Percentiles rank a stretch among this genome's conserved stretches.
These are phyloP conservation scores for Neopelma chrysocephalum DNA, from an alignment of 2,797 vertebrate genomes.

Conservation along the genomic window DNA sequence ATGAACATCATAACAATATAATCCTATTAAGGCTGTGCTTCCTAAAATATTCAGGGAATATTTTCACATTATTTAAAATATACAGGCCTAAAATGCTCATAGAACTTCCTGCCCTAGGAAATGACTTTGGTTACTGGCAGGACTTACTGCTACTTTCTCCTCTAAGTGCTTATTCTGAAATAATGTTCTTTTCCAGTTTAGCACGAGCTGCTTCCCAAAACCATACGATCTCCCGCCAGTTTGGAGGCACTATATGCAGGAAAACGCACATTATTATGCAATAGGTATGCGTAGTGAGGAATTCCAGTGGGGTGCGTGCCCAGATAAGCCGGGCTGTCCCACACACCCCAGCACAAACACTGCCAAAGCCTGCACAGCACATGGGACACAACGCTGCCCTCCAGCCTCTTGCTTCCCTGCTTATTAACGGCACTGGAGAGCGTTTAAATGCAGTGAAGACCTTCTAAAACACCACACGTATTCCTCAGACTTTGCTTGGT, in stretches of 20 bases:
- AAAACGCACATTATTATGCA: fast-evolving
- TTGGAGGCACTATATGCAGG: fast-evolving
- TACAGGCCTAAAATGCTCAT: fast-evolving
- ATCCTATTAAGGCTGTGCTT: not conserved
- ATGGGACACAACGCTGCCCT: fast-evolving
- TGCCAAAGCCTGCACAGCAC: not conserved
- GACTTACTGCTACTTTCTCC: not conserved
- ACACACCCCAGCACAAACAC: fast-evolving
- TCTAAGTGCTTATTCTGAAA: not conserved
- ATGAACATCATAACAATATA: fast-evolving
- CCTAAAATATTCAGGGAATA: not conserved
- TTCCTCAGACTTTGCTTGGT: fast-evolving
- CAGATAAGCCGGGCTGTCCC: fast-evolving
- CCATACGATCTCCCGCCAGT: fast-evolving
- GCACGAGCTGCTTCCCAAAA: not conserved
- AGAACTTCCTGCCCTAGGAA: not conserved
- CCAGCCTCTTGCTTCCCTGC: not conserved
- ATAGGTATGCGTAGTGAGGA: not conserved
- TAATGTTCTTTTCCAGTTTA: not conserved
- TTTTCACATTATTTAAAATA: not conserved
- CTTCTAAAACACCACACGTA: fast-evolving
- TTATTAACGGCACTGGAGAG: fast-evolving
- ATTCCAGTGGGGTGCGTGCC: fast-evolving
- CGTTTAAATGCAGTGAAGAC: fast-evolving
- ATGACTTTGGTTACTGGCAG: not conserved